A percentile compares a stretch with the other conserved stretches of the same genome.
Conservation (phyloP, 2,113 vertebrate genomes). For the Hemicordylus capensis region DNA sequence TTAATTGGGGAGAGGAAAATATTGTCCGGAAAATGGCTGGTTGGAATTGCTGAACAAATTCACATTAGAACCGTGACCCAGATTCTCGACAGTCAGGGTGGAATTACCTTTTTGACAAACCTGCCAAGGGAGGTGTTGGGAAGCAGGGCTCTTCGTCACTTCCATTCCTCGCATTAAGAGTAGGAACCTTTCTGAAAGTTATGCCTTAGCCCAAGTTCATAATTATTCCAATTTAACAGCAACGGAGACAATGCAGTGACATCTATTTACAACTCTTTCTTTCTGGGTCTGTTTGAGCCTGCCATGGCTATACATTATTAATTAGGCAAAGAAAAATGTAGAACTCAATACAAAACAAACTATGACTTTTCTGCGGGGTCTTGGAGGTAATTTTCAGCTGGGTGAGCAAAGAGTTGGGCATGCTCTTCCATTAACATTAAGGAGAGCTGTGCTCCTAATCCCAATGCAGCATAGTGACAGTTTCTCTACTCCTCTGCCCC, state of each 20-base stretch:
- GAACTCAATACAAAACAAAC: conserved; percentile 37
- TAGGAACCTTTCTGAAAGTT: neutral
- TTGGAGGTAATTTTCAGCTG: conserved; percentile 27
- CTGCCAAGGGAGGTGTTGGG: neutral
- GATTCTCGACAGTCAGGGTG: neutral
- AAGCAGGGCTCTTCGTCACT: neutral
- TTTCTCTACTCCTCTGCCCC: neutral
- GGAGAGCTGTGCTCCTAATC: conserved; percentile 7
- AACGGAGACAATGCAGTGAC: neutral
- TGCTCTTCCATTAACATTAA: conserved; percentile 20
- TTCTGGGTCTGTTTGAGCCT: neutral
- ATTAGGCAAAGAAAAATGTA: conserved; percentile 45
- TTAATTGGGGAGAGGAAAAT: neutral
- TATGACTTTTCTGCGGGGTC: conserved; percentile 3
- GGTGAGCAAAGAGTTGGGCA: conserved; percentile 20
- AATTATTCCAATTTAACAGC: neutral
- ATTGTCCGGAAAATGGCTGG: too few species aligned
- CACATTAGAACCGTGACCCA: neutral
- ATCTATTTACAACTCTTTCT: conserved; percentile 2
- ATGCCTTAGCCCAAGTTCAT: neutral
- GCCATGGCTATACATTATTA: conserved; percentile 34
- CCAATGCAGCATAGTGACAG: neutral
- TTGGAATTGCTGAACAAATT: neutral
- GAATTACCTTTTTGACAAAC: neutral
- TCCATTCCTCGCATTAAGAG: neutral